phyloP scores from a whole-genome alignment of 35 echinoderm and acorn worm species.

The Antedon bifida region DNA sequence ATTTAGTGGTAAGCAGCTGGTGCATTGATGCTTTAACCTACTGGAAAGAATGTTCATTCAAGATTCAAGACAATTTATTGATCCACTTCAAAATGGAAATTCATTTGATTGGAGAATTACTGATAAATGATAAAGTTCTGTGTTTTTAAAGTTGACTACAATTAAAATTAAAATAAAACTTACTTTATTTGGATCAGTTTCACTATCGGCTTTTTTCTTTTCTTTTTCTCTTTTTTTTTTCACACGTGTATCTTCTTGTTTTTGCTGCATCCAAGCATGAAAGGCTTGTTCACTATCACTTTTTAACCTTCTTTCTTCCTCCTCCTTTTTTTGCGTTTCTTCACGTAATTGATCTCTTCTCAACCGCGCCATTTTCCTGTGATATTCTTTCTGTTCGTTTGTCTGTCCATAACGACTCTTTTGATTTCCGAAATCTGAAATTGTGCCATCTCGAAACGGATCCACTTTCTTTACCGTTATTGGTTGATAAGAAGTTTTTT shows the following conservation, averaged over 20 bases:
- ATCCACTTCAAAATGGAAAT: too few relatives aligned
- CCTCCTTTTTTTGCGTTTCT: not conserved
- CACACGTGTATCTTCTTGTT: not conserved
- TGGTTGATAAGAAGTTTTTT: not conserved
- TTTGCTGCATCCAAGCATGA: constrained; percentile 3
- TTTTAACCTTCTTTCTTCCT: not conserved
- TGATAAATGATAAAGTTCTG: too few relatives aligned
- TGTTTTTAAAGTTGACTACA: too few relatives aligned
- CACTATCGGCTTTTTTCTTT: not conserved
- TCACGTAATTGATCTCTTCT: constrained; percentile 1
- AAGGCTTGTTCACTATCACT: not conserved
- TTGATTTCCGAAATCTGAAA: not conserved
- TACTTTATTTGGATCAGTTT: not conserved
- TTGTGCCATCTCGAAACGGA: not conserved
- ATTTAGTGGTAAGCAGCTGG: too few relatives aligned
- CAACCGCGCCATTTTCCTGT: not conserved
- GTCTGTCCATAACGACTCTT: constrained; percentile 8
- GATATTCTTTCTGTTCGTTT: constrained; percentile 1
- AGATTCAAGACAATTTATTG: too few relatives aligned
- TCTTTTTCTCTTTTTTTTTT: constrained; percentile 5
- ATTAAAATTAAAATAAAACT: too few relatives aligned
- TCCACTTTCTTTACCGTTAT: not conserved
- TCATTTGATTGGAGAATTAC: too few relatives aligned
- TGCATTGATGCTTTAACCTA: too few relatives aligned
- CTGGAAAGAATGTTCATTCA: too few relatives aligned